phyloP scores from a whole-genome alignment of 2,797 vertebrate genomes.

The Sardinella longiceps region DNA sequence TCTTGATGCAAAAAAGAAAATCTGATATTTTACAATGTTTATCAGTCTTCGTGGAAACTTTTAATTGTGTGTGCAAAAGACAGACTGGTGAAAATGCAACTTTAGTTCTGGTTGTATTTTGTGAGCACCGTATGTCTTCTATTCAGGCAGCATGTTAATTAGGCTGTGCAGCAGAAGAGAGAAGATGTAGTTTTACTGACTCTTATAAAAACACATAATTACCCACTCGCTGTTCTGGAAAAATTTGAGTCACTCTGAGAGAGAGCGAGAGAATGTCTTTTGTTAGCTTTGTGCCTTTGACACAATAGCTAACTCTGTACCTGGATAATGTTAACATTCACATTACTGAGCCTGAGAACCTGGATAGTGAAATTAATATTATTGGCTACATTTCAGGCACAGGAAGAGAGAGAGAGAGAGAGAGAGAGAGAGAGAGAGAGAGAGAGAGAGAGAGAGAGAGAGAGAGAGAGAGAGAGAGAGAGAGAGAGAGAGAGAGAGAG shows the following conservation, averaged over 20 bases:
- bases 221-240: not conserved
- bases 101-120: not conserved
- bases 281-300: not conserved
- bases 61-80: not conserved
- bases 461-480: too few relatives aligned
- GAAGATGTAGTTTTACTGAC: not conserved
- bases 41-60: too few relatives aligned
- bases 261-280: not conserved
- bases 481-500: too few relatives aligned
- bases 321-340: too few relatives aligned
- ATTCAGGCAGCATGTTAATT: not conserved
- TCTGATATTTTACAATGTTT: not conserved
- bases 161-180: not conserved
- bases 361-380: not conserved
- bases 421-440: too few relatives aligned
- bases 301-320: too few relatives aligned
- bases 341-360: too few relatives aligned
- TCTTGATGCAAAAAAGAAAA: not conserved
- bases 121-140: not conserved
- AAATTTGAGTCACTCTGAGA: not conserved
- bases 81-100: not conserved
- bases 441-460: too few relatives aligned
- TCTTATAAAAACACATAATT: not conserved
- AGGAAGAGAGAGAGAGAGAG: too few relatives aligned
- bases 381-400: too few relatives aligned